Percentiles rank a stretch among this genome's conserved stretches.
Evolutionary conservation across 2,113 vertebrate species (phyloP).

Genomic region (Chinchilla lanigera): DNA sequence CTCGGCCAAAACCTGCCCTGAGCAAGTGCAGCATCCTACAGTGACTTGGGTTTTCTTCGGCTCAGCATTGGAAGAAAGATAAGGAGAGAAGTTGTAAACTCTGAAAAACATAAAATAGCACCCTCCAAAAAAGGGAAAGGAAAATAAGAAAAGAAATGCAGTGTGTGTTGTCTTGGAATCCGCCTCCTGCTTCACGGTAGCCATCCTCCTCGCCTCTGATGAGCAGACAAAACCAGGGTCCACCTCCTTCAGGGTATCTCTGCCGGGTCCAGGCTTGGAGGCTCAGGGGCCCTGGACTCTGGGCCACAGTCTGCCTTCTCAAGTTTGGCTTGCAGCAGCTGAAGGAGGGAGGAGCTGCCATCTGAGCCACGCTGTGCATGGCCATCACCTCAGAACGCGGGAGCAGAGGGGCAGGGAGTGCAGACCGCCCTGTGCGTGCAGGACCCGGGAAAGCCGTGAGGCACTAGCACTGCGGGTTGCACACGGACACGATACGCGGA

Average conservation of each 20-base stretch:
- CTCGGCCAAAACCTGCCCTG: conserved; percentile 70
- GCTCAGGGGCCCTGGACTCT: fast-evolving
- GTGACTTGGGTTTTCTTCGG: conserved; percentile 61
- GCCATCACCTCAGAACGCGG: conserved; percentile 74
- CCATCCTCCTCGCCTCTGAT: conserved; percentile 19
- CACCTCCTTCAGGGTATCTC: conserved; percentile 49
- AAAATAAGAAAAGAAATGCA: not conserved
- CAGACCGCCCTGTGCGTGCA: conserved; percentile 81
- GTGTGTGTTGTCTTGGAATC: conserved; percentile 57
- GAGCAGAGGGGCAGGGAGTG: conserved; percentile 30
- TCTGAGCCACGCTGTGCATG: not conserved
- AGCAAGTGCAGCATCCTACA: conserved; percentile 69
- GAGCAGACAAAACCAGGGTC: conserved; percentile 60
- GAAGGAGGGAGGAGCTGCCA: not conserved
- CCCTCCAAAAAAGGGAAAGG: not conserved
- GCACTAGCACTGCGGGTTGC: conserved; percentile 72
- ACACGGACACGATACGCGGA: conserved; percentile 80
- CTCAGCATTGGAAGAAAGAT: conserved; percentile 43
- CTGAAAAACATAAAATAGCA: conserved; percentile 56
- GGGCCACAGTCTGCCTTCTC: not conserved
- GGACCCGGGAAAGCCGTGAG: conserved; percentile 80
- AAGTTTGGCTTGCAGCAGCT: not conserved
- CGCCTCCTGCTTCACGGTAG: conserved; percentile 60
- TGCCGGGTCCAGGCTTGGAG: not conserved
- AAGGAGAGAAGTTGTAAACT: conserved; percentile 39